These are phyloP conservation scores for Neotragus pygmaeus DNA, from an alignment of 2,113 vertebrate species.

Conservation along the genomic window DNA sequence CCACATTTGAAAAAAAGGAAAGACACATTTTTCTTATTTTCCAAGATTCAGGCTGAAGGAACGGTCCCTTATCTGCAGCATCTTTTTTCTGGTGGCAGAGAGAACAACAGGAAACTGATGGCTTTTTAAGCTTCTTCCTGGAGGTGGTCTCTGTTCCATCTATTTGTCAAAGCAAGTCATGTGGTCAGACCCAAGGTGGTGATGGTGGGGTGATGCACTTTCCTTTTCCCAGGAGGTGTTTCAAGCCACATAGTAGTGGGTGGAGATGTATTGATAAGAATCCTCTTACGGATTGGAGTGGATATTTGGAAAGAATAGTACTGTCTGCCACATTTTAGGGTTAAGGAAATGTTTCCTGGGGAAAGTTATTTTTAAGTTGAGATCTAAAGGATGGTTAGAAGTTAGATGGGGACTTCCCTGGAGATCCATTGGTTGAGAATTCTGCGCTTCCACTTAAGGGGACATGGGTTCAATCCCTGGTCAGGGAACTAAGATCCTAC, in stretches of 20 bases:
- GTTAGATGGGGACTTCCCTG: not conserved
- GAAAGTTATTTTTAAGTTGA: constrained; percentile 11
- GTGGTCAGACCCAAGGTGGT: not conserved
- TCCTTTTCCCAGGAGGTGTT: not conserved
- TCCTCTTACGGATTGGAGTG: not conserved
- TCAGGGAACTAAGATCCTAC: not conserved
- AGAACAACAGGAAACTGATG: not conserved
- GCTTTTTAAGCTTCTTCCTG: not conserved
- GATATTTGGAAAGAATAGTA: not conserved
- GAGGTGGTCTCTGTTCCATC: not conserved
- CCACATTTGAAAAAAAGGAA: not conserved
- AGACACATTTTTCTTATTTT: not conserved
- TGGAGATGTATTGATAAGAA: not conserved
- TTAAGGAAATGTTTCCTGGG: not conserved
- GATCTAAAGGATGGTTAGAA: not conserved
- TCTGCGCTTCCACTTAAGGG: not conserved
- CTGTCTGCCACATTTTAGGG: not conserved
- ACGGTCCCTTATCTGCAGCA: not conserved
- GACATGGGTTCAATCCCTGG: not conserved
- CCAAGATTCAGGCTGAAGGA: not conserved
- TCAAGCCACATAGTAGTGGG: not conserved
- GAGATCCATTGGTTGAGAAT: not conserved
- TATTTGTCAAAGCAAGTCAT: not conserved
- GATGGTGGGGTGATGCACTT: not conserved
- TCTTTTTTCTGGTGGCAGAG: not conserved